Conservation (phyloP, 2,888 invertebrate genomes). For the Phalera bucephala region DNA sequence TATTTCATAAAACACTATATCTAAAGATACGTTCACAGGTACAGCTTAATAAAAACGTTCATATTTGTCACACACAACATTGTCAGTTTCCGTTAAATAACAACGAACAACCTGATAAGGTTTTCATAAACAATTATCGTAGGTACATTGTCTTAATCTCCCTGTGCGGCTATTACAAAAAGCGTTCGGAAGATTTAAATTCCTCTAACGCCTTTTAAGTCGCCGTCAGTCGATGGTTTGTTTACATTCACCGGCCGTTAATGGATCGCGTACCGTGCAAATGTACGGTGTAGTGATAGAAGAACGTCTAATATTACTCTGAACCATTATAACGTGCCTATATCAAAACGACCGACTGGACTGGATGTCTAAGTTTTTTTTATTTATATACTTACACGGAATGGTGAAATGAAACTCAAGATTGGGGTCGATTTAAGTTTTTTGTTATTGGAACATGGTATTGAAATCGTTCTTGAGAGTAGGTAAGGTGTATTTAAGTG, state of each 20-base stretch:
- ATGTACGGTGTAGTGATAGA: constrained; percentile 41
- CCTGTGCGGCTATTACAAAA: constrained; percentile 43
- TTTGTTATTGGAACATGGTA: too few species aligned
- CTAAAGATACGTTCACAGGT: too few species aligned
- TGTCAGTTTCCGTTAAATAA: background rate
- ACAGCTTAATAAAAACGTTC: too few species aligned
- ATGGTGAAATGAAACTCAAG: too few species aligned
- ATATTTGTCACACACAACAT: too few species aligned
- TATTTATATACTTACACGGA: background rate
- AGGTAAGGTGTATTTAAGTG: too few species aligned
- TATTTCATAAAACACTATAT: too few species aligned
- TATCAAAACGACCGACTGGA: background rate
- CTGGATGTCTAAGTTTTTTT: background rate
- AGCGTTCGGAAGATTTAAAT: constrained; percentile 43
- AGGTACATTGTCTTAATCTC: constrained; percentile 39
- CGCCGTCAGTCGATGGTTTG: constrained; percentile 52
- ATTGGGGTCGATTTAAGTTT: too few species aligned
- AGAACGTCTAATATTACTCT: constrained; percentile 37
- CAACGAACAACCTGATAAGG: constrained; percentile 2
- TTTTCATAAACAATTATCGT: constrained; percentile 8
- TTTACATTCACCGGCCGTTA: constrained; percentile 57
- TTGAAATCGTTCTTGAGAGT: too few species aligned
- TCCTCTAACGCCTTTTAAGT: constrained; percentile 60
- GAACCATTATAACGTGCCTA: constrained; percentile 19
- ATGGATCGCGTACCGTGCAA: constrained; percentile 59